Base-by-base conservation (phyloP, 1,140 invertebrate genomes). In the Drosophila funebris region DNA sequence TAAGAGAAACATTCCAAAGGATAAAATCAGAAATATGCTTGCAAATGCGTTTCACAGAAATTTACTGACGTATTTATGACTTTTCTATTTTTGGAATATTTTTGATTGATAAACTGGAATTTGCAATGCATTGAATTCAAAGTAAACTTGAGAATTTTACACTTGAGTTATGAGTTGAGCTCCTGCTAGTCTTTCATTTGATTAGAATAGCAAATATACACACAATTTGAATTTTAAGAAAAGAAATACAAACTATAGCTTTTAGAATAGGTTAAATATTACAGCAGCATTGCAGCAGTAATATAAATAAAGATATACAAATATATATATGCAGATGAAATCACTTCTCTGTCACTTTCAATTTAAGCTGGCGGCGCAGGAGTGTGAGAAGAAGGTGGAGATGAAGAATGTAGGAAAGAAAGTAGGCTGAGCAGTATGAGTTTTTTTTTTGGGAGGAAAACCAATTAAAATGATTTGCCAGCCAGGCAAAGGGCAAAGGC, bases 381-480 rank as follows among this genome's bases (percentile, higher is more conserved):
- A 41, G 29, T 18, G 27, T 14, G n/a, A 33, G 31, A 7, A n/a
- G 16, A 16, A 46, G 5, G 18, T 5, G 16, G 20, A 16, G 13
- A 52, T 3, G 14, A 37, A 37, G 56, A n/a, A n/a, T n/a, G n/a
- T n/a, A n/a, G n/a, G n/a, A n/a, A n/a, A n/a, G 4, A 31, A 14
- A 7, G 4, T 4, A 22, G 18, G 3, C 14, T 4, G 6, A 16
- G 43, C 53, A 31, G 22, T 18, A 31, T 18, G 73, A 13, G 18
- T 24, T 56, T 9, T 11, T n/a, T n/a, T n/a, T n/a, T n/a, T n/a
- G n/a, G 52, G 27, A 37, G 16, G 76, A 87, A 87, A 87, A 87
- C 82, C 82, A 87, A 87, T 87, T 87, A 87, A 87, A 87, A 88
- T 87, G 88, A 88, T 87, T 87, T 87, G 75, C 64, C 63, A 67